phyloP scores from a whole-genome alignment of 2,113 vertebrate species.

The Oenanthe melanoleuca region DNA sequence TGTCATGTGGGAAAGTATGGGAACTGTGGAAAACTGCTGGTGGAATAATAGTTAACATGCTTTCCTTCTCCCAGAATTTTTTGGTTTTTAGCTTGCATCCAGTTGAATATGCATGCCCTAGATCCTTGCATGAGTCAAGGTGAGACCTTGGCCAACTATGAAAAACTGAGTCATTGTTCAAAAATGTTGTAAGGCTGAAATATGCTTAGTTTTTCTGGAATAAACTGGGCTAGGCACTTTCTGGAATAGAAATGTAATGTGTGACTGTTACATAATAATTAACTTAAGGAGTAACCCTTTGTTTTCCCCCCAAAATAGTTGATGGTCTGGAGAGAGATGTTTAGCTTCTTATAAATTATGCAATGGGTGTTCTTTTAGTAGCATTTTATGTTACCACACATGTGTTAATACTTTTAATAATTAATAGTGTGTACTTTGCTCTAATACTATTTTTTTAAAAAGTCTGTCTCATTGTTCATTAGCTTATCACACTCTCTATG shows the following conservation, averaged over 20 bases:
- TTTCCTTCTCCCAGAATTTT: not conserved
- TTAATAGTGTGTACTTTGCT: not conserved
- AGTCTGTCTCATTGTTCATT: not conserved
- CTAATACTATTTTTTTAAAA: not conserved
- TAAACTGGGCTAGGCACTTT: not conserved
- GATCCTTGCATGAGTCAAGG: not conserved
- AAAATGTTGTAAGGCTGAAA: not conserved
- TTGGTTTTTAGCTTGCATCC: not conserved
- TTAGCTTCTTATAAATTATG: not conserved
- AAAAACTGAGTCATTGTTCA: not conserved
- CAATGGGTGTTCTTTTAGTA: not conserved
- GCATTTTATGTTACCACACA: not conserved
- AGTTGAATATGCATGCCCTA: not conserved
- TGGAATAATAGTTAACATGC: not conserved
- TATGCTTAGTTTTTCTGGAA: not conserved
- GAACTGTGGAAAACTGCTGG: not conserved
- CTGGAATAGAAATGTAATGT: not conserved
- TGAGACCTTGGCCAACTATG: not conserved
- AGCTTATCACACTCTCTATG: not conserved
- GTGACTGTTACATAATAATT: not conserved
- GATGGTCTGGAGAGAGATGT: not conserved
- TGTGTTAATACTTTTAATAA: not conserved
- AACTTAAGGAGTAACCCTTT: not conserved
- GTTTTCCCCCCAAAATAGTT: not conserved
- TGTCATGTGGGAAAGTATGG: rapidly evolving